Evolutionary conservation across 1,140 invertebrate genomes (phyloP).

Genomic region (Elysia chlorotica): DNA sequence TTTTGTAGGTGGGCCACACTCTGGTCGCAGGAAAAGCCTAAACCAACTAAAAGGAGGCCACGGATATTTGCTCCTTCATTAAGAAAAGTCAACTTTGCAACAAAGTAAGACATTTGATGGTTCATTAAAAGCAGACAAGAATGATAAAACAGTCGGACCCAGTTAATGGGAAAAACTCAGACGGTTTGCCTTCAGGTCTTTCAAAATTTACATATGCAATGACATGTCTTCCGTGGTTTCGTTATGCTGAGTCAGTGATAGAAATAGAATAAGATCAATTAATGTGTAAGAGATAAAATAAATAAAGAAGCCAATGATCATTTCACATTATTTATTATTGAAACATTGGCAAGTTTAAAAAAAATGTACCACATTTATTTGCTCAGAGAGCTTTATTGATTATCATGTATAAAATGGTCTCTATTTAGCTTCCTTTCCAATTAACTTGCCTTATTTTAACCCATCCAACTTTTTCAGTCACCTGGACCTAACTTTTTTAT

Average conservation of each 20-base stretch:
- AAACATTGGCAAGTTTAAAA: background rate
- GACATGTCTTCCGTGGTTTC: background rate
- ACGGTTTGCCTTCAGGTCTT: background rate
- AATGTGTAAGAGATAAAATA: no score
- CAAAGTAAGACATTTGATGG: constrained; percentile 66
- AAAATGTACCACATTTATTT: background rate
- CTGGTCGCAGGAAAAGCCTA: constrained; percentile 77
- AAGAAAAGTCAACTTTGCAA: constrained; percentile 67
- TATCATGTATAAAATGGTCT: background rate
- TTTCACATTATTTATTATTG: background rate
- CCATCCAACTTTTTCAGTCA: background rate
- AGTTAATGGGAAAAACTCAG: background rate
- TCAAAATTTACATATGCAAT: background rate
- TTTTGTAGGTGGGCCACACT: constrained; percentile 72
- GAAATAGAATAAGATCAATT: background rate
- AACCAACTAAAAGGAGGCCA: constrained; percentile 69
- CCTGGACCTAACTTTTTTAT: background rate
- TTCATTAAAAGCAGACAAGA: background rate
- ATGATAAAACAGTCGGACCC: background rate
- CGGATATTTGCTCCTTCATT: constrained; percentile 79
- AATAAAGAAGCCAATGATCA: no score
- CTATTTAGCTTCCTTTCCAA: background rate
- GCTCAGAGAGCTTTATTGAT: background rate
- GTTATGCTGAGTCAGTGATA: background rate
- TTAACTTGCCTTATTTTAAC: background rate